Evolutionary conservation across 2,888 invertebrate species (phyloP).

Genomic region (Eupithecia pulchellata): DNA sequence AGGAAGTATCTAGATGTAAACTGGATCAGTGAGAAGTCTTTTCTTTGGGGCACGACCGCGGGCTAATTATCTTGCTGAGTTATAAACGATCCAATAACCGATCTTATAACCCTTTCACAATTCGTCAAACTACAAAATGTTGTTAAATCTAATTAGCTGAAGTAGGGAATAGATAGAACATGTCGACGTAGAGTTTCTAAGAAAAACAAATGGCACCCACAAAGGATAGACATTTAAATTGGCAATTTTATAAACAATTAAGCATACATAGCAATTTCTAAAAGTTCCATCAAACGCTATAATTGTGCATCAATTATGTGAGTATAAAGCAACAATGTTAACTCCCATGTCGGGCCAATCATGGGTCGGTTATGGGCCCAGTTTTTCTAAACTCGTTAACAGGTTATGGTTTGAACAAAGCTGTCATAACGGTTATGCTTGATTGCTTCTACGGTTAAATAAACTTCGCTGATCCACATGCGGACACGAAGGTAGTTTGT

Average conservation of each 20-base stretch:
- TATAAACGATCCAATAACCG: conserved; percentile 37
- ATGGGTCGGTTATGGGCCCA: conserved; percentile 24
- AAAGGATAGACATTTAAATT: background rate
- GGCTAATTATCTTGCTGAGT: conserved; percentile 56
- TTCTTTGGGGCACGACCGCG: conserved; percentile 45
- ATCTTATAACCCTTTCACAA: conserved; percentile 32
- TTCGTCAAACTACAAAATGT: background rate
- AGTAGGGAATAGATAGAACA: background rate
- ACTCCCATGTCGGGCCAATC: conserved; percentile 2
- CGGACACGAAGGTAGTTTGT: conserved; percentile 3
- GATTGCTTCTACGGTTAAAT: conserved; percentile 24
- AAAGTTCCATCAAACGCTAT: conserved; percentile 3
- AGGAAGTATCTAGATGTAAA: background rate
- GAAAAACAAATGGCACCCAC: background rate
- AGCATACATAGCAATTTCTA: conserved; percentile 1
- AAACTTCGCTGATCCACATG: conserved; percentile 12
- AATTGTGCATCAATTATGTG: conserved; percentile 13
- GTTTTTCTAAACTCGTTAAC: conserved; percentile 29
- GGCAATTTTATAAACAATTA: conserved; percentile 6
- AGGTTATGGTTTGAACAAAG: conserved; percentile 27
- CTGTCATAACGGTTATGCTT: conserved; percentile 26
- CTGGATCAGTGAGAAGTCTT: conserved; percentile 12
- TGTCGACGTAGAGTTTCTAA: too few relatives aligned
- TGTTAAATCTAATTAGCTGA: too few relatives aligned
- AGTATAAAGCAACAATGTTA: conserved; percentile 2